A percentile compares a stretch with the other conserved stretches of the same genome.
Evolutionary conservation across 2,797 vertebrate genomes (phyloP).

Genomic region (Helarctos malayanus): DNA sequence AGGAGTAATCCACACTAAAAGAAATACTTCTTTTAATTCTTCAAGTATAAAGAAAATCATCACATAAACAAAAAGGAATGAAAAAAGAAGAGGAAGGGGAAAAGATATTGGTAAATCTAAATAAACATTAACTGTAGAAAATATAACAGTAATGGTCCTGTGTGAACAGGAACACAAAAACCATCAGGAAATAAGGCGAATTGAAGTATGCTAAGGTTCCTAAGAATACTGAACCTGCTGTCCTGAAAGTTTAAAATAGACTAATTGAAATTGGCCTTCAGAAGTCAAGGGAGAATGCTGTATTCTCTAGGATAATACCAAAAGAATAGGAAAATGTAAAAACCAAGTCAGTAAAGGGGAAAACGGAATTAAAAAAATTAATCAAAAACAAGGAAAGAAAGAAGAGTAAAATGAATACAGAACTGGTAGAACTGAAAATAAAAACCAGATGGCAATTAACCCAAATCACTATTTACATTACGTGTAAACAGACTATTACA

Average conservation of each 20-base stretch:
- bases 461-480: neutral
- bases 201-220: neutral
- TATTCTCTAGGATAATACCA: neutral
- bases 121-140: neutral
- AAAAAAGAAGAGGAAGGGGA: conserved; percentile 6
- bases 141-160: neutral
- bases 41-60: neutral
- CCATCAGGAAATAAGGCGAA: neutral
- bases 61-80: neutral
- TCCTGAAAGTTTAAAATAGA: neutral
- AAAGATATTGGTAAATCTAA: conserved; percentile 8
- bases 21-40: neutral
- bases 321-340: conserved; percentile 6
- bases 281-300: neutral
- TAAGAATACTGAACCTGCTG: neutral
- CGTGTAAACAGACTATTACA: neutral
- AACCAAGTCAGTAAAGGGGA: neutral
- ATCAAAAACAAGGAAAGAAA: neutral
- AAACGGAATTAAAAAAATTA: neutral
- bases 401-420: neutral
- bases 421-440: neutral
- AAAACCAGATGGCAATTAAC: neutral
- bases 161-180: neutral
- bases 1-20: neutral
- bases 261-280: neutral